These are phyloP conservation scores for Anguilla pacifica DNA, from an alignment of 2,797 vertebrate species.

Conservation along the genomic window DNA sequence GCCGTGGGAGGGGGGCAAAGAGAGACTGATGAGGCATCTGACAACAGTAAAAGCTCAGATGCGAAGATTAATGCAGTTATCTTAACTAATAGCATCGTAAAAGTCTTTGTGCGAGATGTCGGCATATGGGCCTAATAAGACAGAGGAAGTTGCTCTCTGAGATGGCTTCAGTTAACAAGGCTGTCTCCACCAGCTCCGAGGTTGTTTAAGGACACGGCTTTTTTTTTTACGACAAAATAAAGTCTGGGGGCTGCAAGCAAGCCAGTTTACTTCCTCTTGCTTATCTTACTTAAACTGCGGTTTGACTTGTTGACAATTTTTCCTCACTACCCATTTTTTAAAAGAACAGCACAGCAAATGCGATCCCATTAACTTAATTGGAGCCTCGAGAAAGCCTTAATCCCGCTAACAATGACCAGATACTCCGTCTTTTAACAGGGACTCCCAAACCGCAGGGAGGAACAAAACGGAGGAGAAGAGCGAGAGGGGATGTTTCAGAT, in stretches of 20 bases:
- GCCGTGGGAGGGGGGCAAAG: too few relatives aligned
- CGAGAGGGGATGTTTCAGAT: neutral
- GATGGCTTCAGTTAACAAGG: neutral
- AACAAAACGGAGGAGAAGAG: neutral
- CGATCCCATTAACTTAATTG: neutral
- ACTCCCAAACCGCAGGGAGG: neutral
- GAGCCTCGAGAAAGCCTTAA: neutral
- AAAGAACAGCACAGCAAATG: neutral
- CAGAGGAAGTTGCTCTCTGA: neutral
- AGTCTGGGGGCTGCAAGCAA: neutral
- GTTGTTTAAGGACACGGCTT: neutral
- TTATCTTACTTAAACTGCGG: neutral
- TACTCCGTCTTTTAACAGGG: neutral
- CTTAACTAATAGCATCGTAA: neutral
- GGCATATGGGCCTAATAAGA: neutral
- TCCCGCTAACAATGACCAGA: neutral
- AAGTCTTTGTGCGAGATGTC: neutral
- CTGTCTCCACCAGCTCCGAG: neutral
- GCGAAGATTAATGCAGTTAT: neutral
- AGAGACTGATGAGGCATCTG: neutral
- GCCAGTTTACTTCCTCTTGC: neutral
- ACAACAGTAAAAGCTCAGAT: neutral
- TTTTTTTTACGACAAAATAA: neutral
- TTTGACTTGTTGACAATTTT: neutral
- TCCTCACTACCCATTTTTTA: neutral